Evolutionary conservation across 1,140 invertebrate species (phyloP).

Genomic region (Drosophila yakuba): DNA sequence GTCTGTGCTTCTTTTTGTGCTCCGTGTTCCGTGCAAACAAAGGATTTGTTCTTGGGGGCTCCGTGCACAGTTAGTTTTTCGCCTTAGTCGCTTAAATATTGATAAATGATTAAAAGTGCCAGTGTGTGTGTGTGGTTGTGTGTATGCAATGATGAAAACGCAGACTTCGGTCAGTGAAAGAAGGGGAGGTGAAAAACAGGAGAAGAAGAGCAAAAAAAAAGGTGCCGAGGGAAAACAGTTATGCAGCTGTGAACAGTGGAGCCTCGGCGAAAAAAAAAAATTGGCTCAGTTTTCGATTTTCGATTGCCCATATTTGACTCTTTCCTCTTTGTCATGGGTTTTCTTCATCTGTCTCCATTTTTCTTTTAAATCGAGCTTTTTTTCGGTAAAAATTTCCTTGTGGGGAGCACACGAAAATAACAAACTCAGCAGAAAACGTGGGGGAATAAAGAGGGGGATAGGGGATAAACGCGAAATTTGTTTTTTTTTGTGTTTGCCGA

Average conservation of each 20-base stretch:
- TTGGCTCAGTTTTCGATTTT: slow-evolving; percentile 24
- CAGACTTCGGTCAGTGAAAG: slow-evolving; percentile 14
- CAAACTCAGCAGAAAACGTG: slow-evolving; percentile 38
- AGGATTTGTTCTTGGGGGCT: slow-evolving; percentile 58
- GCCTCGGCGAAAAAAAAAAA: slow-evolving; percentile 26
- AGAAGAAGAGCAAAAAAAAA: not conserved
- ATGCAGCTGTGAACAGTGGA: slow-evolving; percentile 52
- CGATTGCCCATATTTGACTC: slow-evolving; percentile 14
- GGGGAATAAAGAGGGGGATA: not conserved
- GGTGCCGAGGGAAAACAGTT: slow-evolving; percentile 31
- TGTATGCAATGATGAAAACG: slow-evolving; percentile 51
- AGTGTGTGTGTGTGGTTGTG: slow-evolving; percentile 23
- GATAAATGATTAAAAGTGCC: slow-evolving; percentile 43
- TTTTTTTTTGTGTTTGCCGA: slow-evolving; percentile 14
- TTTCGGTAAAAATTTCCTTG: slow-evolving; percentile 19
- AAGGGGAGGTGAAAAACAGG: slow-evolving; percentile 1
- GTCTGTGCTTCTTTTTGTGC: slow-evolving; percentile 31
- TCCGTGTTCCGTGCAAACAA: slow-evolving; percentile 62
- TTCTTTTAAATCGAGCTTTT: slow-evolving; percentile 33
- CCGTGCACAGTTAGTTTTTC: slow-evolving; percentile 30
- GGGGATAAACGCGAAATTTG: slow-evolving; percentile 11
- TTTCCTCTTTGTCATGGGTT: slow-evolving; percentile 50
- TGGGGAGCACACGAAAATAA: slow-evolving; percentile 27
- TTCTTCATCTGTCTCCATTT: slow-evolving; percentile 46
- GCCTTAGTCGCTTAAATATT: slow-evolving; percentile 46